These are phyloP conservation scores for Hassar affinis DNA, from an alignment of 2,113 vertebrate species.

Conservation along the genomic window DNA sequence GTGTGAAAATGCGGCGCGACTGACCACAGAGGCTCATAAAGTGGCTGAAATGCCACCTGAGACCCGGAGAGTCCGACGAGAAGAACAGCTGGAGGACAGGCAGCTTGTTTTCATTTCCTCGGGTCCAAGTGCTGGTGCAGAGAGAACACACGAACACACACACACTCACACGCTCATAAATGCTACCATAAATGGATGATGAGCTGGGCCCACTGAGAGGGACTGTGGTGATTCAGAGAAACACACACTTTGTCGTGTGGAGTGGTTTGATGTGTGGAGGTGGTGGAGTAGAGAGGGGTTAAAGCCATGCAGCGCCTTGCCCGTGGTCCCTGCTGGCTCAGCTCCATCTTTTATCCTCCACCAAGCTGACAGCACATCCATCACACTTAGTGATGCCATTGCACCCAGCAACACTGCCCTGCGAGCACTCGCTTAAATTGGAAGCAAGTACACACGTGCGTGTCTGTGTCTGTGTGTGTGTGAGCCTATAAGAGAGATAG, in stretches of 20 bases:
- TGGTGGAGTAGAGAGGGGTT: conserved; percentile 36
- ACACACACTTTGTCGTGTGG: neutral
- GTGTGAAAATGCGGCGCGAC: conserved; percentile 47
- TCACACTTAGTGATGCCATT: conserved; percentile 64
- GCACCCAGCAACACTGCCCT: conserved; percentile 34
- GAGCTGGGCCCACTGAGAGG: neutral
- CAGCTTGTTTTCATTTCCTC: conserved; percentile 59
- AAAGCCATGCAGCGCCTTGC: conserved; percentile 51
- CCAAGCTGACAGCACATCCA: conserved; percentile 66
- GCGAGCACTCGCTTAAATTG: conserved; percentile 53
- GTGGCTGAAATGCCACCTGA: conserved; percentile 68
- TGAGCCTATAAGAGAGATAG: neutral
- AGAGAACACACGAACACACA: neutral
- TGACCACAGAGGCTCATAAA: conserved; percentile 60
- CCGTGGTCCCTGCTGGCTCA: conserved; percentile 56
- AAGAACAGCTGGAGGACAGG: conserved; percentile 65
- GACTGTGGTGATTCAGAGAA: neutral
- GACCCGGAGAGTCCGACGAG: conserved; percentile 63
- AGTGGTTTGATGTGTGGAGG: conserved; percentile 4
- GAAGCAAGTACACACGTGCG: conserved; percentile 6
- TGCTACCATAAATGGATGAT: neutral
- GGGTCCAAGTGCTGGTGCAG: conserved; percentile 41
- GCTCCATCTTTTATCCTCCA: conserved; percentile 66
- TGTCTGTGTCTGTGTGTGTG: neutral
- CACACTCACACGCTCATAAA: neutral